A percentile compares a stretch with the other conserved stretches of the same genome.
These are phyloP conservation scores for Paracanthobrama guichenoti DNA, from an alignment of 2,113 vertebrate species.

Conservation along the genomic window DNA sequence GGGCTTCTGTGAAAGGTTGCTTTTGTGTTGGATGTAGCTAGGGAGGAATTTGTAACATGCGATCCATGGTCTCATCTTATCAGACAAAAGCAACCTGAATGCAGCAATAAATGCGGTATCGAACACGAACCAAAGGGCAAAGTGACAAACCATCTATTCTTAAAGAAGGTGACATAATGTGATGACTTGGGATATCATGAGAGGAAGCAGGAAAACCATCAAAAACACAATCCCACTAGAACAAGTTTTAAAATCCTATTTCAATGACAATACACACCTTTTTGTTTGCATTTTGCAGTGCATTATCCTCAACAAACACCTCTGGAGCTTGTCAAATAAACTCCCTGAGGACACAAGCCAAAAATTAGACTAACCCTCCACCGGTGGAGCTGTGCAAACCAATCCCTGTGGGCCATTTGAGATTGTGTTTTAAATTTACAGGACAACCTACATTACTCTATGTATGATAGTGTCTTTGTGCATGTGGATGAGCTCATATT, in stretches of 20 bases:
- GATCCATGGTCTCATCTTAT: constrained; percentile 27
- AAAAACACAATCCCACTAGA: not conserved
- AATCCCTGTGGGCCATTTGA: not conserved
- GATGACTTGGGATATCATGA: not conserved
- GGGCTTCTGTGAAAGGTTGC: constrained; percentile 19
- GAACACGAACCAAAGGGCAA: not conserved
- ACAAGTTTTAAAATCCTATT: not conserved
- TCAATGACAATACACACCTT: not conserved
- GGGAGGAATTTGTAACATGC: constrained; percentile 17
- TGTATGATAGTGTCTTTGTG: not conserved
- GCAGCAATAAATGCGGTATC: constrained; percentile 16
- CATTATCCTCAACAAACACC: not conserved
- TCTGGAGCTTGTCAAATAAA: not conserved
- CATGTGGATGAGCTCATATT: not conserved
- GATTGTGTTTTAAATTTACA: constrained; percentile 16
- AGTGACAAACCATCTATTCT: constrained; percentile 9
- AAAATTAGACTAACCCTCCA: not conserved
- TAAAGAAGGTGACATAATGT: not conserved
- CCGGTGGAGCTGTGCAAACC: not conserved
- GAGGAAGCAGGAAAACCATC: not conserved
- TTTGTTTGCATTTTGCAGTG: not conserved
- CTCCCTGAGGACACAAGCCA: not conserved
- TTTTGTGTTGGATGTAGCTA: constrained; percentile 14
- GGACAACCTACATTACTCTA: not conserved
- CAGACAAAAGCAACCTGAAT: not conserved